A percentile compares a stretch with the other conserved stretches of the same genome.
Conservation (phyloP, 1,140 invertebrate species). For the Pseudomyrmex pallidus region DNA sequence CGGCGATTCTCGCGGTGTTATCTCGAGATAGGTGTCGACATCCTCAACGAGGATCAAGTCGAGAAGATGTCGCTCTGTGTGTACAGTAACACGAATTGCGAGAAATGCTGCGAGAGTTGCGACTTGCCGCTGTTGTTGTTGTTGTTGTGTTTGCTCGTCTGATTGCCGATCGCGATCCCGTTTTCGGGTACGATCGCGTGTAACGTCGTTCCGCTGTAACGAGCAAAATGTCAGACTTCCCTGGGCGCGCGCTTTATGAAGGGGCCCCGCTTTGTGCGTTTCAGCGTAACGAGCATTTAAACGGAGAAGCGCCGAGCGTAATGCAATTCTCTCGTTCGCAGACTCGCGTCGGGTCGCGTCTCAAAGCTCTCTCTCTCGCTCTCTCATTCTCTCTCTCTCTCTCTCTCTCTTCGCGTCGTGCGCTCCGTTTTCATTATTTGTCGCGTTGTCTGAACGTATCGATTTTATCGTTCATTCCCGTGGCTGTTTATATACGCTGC, state of each 20-base stretch:
- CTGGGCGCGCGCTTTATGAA: slow-evolving; percentile 41
- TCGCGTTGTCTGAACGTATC: slow-evolving; percentile 64
- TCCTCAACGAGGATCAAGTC: too few species aligned
- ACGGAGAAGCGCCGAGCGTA: slow-evolving; percentile 52
- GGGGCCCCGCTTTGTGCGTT: slow-evolving; percentile 42
- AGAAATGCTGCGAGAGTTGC: not conserved
- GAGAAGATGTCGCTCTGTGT: too few species aligned
- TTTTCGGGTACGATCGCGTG: slow-evolving; percentile 28
- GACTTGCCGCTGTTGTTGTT: slow-evolving; percentile 4
- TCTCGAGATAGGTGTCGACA: too few species aligned
- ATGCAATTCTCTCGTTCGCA: slow-evolving; percentile 63
- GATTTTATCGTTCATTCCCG: slow-evolving; percentile 66
- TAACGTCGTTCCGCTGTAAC: slow-evolving; percentile 42
- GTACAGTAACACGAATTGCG: not conserved
- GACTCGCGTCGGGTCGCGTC: slow-evolving; percentile 40
- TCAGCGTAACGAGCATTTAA: slow-evolving; percentile 60
- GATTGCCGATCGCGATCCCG: not conserved
- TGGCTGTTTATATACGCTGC: slow-evolving; percentile 67
- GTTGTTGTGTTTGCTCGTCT: not conserved
- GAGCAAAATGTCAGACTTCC: slow-evolving; percentile 51
- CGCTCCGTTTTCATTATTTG: slow-evolving; percentile 63
- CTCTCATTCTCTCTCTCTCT: too few species aligned
- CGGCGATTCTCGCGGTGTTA: too few species aligned
- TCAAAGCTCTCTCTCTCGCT: slow-evolving; percentile 36
- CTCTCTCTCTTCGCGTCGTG: not conserved